These are phyloP conservation scores for Spilosoma lubricipeda DNA, from an alignment of 2,888 invertebrate genomes.

Conservation along the genomic window DNA sequence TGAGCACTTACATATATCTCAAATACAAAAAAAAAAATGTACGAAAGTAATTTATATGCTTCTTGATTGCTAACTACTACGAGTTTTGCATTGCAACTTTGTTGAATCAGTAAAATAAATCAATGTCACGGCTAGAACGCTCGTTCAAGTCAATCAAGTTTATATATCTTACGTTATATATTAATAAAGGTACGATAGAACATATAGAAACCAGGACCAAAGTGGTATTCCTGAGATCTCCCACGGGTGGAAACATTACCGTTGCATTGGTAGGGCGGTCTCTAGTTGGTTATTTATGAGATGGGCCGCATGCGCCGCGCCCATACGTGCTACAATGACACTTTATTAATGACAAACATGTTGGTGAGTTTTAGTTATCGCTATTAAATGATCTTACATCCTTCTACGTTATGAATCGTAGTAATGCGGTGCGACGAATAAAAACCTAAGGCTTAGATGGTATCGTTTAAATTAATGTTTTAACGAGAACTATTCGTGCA, in stretches of 20 bases:
- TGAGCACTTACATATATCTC: no score
- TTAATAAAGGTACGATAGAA: constrained; percentile 50
- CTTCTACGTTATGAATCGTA: constrained; percentile 56
- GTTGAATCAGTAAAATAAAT: constrained; percentile 40
- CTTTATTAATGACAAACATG: constrained; percentile 74
- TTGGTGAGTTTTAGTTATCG: constrained; percentile 68
- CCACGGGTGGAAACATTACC: constrained; percentile 65
- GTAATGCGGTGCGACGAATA: constrained; percentile 48
- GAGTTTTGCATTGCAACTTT: constrained; percentile 1
- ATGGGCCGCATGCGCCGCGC: constrained; percentile 68
- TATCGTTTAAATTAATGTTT: constrained; percentile 59
- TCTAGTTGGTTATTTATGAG: constrained; percentile 71
- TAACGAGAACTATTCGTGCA: constrained; percentile 39
- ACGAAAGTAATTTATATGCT: neutral
- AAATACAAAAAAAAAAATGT: no score
- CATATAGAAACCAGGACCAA: constrained; percentile 46
- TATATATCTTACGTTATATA: constrained; percentile 46
- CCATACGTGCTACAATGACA: constrained; percentile 75
- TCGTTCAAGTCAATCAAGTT: constrained; percentile 51
- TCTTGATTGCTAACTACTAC: neutral
- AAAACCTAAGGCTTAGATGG: constrained; percentile 52
- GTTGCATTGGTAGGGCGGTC: constrained; percentile 70
- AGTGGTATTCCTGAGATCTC: constrained; percentile 57
- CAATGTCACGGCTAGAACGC: constrained; percentile 43
- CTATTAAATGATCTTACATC: constrained; percentile 58